Conservation (phyloP, 2,113 vertebrate species). For the Lagopus muta region DNA sequence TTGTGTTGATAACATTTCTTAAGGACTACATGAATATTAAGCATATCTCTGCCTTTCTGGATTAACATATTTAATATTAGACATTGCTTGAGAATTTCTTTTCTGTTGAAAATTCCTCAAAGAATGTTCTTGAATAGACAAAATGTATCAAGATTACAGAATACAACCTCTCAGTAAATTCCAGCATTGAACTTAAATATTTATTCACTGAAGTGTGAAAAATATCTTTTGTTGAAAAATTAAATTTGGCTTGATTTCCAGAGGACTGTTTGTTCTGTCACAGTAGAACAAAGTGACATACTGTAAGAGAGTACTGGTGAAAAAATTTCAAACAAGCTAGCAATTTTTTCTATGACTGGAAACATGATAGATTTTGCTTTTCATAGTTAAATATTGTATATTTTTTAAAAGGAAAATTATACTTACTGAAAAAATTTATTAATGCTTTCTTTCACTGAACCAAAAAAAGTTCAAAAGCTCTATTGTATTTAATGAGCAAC, state of each 20-base stretch:
- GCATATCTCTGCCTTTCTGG: neutral
- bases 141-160: neutral
- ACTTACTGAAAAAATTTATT: neutral
- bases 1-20: neutral
- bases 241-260: neutral
- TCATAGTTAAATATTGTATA: neutral
- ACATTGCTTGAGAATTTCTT: neutral
- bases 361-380: neutral
- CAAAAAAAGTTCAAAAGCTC: neutral
- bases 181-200: neutral
- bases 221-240: neutral
- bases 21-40: neutral
- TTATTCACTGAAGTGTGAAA: neutral
- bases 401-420: too few species aligned
- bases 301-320: neutral
- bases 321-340: neutral
- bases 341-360: neutral
- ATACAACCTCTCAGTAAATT: neutral
- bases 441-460: neutral
- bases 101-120: neutral
- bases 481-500: neutral
- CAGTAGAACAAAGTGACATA: neutral
- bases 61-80: neutral
- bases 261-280: conserved; percentile 6
- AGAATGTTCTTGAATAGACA: neutral